Conservation (phyloP, 1,140 invertebrate genomes). For the Ips nitidus region DNA sequence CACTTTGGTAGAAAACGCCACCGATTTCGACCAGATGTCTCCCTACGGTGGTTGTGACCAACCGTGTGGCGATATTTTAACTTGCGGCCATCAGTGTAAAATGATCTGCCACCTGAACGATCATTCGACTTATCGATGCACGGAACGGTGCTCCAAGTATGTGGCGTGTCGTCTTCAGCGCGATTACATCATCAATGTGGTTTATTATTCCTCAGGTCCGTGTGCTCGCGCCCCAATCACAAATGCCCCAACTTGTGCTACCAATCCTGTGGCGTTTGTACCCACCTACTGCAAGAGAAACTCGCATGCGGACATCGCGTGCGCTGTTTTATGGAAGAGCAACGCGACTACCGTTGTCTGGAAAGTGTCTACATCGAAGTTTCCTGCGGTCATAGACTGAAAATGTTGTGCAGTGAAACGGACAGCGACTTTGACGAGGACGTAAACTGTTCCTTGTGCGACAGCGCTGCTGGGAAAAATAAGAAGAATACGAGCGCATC, state of each 20-base stretch:
- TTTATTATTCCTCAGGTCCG: slow-evolving; percentile 3
- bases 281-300: slow-evolving; percentile 45
- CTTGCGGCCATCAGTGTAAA: slow-evolving; percentile 60
- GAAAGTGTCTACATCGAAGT: slow-evolving; percentile 46
- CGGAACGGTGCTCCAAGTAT: slow-evolving; percentile 27
- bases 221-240: slow-evolving; percentile 51
- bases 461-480: not conserved
- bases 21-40: slow-evolving; percentile 1
- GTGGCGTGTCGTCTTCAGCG: not conserved
- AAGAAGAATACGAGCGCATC: not conserved
- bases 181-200: not conserved
- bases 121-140: slow-evolving; percentile 54
- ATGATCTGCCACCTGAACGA: slow-evolving; percentile 56
- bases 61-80: slow-evolving; percentile 50
- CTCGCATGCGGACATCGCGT: slow-evolving; percentile 55
- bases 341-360: slow-evolving; percentile 46
- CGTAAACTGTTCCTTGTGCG: slow-evolving; percentile 8
- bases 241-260: slow-evolving; percentile 54
- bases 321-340: slow-evolving; percentile 49
- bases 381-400: slow-evolving; percentile 52
- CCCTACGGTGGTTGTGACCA: slow-evolving; percentile 56
- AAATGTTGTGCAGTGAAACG: not conserved
- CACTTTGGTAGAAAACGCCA: slow-evolving; percentile 47
- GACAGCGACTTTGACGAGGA: slow-evolving; percentile 15
- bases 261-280: slow-evolving; percentile 54